Conservation (phyloP, 2,113 vertebrate species). For the Menidia beryllina region DNA sequence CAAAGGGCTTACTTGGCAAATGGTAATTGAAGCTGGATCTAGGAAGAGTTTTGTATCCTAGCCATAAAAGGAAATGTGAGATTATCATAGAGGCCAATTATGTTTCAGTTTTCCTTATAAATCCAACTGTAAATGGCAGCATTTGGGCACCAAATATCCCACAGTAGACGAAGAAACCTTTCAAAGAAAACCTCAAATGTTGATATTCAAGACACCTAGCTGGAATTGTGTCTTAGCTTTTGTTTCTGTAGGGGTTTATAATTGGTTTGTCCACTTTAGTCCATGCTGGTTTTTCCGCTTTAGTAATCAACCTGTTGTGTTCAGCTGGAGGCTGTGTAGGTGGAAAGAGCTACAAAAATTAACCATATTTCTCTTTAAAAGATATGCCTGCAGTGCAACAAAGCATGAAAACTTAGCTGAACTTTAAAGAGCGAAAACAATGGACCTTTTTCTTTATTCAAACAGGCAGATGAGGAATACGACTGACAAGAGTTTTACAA, state of each 20-base stretch:
- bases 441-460: neutral
- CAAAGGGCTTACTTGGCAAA: neutral
- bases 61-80: neutral
- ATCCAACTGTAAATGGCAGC: neutral
- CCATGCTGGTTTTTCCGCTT: neutral
- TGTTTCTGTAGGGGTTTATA: neutral
- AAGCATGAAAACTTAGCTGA: neutral
- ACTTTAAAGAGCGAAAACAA: neutral
- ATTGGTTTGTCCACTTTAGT: slow-evolving; percentile 5
- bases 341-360: neutral
- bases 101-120: no score
- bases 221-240: neutral
- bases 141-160: neutral
- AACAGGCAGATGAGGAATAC: neutral
- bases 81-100: neutral
- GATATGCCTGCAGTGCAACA: slow-evolving; percentile 1
- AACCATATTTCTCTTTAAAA: no score
- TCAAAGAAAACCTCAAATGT: neutral
- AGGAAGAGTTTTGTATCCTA: no score
- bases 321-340: slow-evolving; percentile 4
- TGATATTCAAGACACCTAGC: neutral
- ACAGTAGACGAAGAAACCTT: neutral
- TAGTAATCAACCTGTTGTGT: neutral
- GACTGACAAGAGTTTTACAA: neutral
- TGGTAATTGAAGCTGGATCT: no score